Conservation (phyloP, 2,888 invertebrate species). For the Protula sp. region DNA sequence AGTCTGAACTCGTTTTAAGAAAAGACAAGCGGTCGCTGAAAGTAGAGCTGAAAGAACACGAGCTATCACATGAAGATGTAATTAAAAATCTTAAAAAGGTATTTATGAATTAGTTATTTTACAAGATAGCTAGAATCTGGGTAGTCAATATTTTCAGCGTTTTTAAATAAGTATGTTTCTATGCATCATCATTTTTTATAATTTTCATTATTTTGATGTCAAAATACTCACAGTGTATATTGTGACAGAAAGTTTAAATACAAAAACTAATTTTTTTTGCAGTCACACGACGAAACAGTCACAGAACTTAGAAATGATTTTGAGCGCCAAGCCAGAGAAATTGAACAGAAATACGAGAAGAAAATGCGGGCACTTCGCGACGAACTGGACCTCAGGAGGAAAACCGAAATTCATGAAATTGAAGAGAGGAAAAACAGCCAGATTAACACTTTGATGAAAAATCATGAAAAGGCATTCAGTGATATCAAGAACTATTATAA, state of each 20-base stretch:
- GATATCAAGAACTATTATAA: slow-evolving; percentile 94
- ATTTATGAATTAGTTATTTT: slow-evolving; percentile 25
- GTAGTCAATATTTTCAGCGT: neutral
- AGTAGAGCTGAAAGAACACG: slow-evolving; percentile 65
- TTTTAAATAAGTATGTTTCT: no score
- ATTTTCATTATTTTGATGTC: no score
- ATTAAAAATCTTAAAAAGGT: slow-evolving; percentile 68
- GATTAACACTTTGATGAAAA: slow-evolving; percentile 69
- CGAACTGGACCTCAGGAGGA: slow-evolving; percentile 64
- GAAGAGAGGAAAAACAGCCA: slow-evolving; percentile 88
- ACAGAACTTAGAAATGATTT: slow-evolving; percentile 63
- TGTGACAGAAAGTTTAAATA: no score
- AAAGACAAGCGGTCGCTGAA: slow-evolving; percentile 69
- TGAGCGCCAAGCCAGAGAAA: slow-evolving; percentile 65
- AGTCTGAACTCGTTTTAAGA: slow-evolving; percentile 71
- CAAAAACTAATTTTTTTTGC: no score
- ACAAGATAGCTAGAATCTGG: neutral
- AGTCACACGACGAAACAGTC: slow-evolving; percentile 58
- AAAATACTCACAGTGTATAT: no score
- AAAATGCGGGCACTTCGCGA: slow-evolving; percentile 68
- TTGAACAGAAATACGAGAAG: slow-evolving; percentile 69
- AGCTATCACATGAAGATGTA: slow-evolving; percentile 68
- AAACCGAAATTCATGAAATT: slow-evolving; percentile 63
- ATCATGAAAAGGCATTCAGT: slow-evolving; percentile 78
- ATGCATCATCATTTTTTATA: neutral